phyloP scores from a whole-genome alignment of 2,888 invertebrate species.

The Gymnocheta viridis region DNA sequence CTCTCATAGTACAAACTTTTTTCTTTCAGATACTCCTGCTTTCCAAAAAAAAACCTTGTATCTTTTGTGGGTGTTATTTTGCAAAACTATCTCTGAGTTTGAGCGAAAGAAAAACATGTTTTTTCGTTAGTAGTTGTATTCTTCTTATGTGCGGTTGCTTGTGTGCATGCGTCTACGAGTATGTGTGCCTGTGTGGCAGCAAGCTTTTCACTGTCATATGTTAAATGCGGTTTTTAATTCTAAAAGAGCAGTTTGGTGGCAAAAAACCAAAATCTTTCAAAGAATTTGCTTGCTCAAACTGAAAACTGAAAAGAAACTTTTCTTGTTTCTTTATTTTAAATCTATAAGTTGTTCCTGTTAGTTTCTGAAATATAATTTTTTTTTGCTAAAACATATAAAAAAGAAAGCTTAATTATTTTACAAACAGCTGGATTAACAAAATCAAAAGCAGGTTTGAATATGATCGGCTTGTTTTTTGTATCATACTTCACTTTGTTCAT shows the following conservation, averaged over 20 bases:
- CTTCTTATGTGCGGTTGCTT: neutral
- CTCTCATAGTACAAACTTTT: neutral
- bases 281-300: neutral
- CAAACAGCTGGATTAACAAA: too few relatives aligned
- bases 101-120: neutral
- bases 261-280: neutral
- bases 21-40: neutral
- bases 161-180: too few relatives aligned
- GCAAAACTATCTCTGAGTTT: neutral
- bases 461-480: too few relatives aligned
- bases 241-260: neutral
- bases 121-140: constrained; percentile 17
- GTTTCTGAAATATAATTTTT: too few relatives aligned
- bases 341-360: neutral
- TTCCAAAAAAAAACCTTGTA: neutral
- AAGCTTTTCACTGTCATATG: constrained; percentile 41
- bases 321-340: neutral
- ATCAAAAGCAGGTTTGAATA: too few relatives aligned
- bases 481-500: too few relatives aligned
- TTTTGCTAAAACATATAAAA: too few relatives aligned
- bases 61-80: neutral
- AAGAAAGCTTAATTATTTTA: too few relatives aligned
- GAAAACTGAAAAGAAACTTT: neutral
- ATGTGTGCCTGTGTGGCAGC: neutral
- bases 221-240: constrained; percentile 33